These are phyloP conservation scores for Chloebia gouldiae DNA, from an alignment of 2,113 vertebrate genomes.

Conservation along the genomic window DNA sequence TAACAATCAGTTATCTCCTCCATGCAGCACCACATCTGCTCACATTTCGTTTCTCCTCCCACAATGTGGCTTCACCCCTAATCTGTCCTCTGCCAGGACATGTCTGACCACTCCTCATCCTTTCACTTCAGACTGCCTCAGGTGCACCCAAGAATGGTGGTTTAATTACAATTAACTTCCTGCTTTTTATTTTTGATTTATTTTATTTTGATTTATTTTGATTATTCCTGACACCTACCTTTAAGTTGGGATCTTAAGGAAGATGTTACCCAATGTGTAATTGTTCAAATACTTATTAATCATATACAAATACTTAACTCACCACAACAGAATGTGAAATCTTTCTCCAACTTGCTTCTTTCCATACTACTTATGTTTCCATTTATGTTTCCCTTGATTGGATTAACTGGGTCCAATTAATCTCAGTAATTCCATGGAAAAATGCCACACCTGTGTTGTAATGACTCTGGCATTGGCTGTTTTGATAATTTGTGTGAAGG, in stretches of 20 bases:
- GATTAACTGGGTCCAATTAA: not conserved
- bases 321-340: not conserved
- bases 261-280: not conserved
- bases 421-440: not conserved
- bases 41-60: rapidly evolving
- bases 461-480: rapidly evolving
- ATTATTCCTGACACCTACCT: not conserved
- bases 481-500: not conserved
- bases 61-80: not conserved
- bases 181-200: not conserved
- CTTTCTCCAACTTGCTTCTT: not conserved
- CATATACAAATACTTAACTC: not conserved
- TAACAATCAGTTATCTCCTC: not conserved
- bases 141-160: not conserved
- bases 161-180: not conserved
- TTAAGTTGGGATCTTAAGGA: not conserved
- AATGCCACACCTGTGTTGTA: not conserved
- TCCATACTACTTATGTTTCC: not conserved
- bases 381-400: not conserved
- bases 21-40: not conserved
- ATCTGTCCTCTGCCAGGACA: not conserved
- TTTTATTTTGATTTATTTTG: too few relatives aligned
- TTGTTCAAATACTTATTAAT: not conserved
- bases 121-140: not conserved
- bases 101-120: not conserved